Base-by-base conservation (phyloP, 2,113 vertebrate species). In the Ibidorhyncha struthersii region DNA sequence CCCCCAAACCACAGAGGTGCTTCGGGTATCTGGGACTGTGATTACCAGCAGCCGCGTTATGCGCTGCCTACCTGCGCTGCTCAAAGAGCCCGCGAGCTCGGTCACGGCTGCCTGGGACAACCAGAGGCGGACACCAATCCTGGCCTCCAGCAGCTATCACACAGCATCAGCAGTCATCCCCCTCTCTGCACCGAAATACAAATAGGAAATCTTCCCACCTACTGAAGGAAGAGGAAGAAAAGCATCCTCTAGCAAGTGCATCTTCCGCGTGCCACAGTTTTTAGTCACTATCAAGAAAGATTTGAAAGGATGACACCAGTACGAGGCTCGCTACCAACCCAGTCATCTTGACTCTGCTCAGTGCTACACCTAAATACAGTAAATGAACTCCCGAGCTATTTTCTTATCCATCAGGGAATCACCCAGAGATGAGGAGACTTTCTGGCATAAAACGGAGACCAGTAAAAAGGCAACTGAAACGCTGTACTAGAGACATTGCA, bases 351-450 rank as follows among this genome's bases (percentile, higher is more conserved):
- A 56, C 65, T 56, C 38, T 47, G 53, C 84, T 73, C 17, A 0
- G 76, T 17, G 72, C 82, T 83, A 36, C 4, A 4, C 32, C 25
- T 76, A 86, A 67, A 95, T 16, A 71, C 50, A 83, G 76, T 70
- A 50, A 66, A 89, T 30, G 61, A 93, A 89, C 50, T 92, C 58
- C 50, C 3, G 4, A 82, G 92, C 45, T 78, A 32, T 52, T 89
- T 94, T 83, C 76, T 95, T 92, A 94, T 89, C 95, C 47, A 45
- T 81, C 62, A 94, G 82, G 94, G 94, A 95, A 97, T 89, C 59
- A 89, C 59, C 58, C 69, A 86, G 67, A 89, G 40, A 62, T 62
- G 77, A 83, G 71, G 62, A 82, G 21, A 86, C 90, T 89, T 90
- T 73, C 79, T 89, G 65, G 76, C 11, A 2, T 66, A 90, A 90